Base-by-base conservation (phyloP, 2,797 vertebrate genomes). In the Eleutherodactylus coqui region DNA sequence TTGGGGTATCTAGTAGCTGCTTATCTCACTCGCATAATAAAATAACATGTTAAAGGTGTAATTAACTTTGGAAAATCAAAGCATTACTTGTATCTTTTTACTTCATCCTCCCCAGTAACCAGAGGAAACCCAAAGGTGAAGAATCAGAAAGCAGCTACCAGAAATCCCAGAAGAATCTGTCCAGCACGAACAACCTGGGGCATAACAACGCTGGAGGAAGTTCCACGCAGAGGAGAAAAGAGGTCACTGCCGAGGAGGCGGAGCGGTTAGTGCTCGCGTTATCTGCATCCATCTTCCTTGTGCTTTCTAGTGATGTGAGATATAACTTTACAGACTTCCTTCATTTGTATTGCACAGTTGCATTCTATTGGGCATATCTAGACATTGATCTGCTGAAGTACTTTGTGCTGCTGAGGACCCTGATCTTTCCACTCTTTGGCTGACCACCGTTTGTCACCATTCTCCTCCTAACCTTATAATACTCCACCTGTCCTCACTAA, bases 161-260 rank as follows among this genome's bases (percentile, higher is more conserved):
- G 5, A 98, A 96, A 88, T 97, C 94, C 0, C 96, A 96, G 91
- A 98, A 98, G 92, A 98, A 99, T 80, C 93, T 97, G 17, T 93
- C 95, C 82, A 94, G 96, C n/a, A 92, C 94, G 58, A 95, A 92
- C 92, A 94, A 94, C 85, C 69, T 90, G 70, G 77, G 91, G 75
- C 4, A 0, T 67, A 92, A 89, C 87, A 91, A 90, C 0, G 2
- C 85, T 0, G 79, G 49, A 11, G 80, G 90, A 60, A 86, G 92
- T 1, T 5, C 84, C 0, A 89, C 53, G 64, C 82, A 91, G 0
- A 89, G 90, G 38, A 91, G 95, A 89, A 93, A 87, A 87, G 97
- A 98, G 90, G 98, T 97, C 90, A 96, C 96, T 0, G 96, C 98
- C 87, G 96, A 98, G 91, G 98, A 99, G 92, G 98, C 97, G 0